Evolutionary conservation across 2,113 vertebrate genomes (phyloP).

Genomic region (Calypte anna): DNA sequence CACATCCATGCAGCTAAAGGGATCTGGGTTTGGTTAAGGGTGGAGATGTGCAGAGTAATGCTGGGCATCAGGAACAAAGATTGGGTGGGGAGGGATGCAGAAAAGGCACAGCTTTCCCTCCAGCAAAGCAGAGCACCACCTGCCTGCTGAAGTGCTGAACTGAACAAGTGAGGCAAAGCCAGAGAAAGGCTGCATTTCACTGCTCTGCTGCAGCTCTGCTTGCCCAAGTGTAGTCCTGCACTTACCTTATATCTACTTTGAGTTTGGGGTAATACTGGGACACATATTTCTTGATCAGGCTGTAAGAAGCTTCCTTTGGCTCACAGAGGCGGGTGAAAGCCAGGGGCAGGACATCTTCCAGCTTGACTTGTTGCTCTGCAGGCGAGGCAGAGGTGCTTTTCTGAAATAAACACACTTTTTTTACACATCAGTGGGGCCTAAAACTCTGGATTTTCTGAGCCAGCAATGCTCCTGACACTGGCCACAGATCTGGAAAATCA

Average conservation of each 20-base stretch:
- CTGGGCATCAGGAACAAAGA: background rate
- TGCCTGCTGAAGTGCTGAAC: background rate
- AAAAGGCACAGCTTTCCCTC: background rate
- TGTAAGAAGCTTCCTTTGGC: slow-evolving; percentile 97
- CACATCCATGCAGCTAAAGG: background rate
- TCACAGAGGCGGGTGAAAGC: slow-evolving; percentile 97
- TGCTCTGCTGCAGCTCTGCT: background rate
- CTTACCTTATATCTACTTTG: slow-evolving; percentile 90
- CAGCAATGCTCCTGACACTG: background rate
- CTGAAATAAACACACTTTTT: slow-evolving; percentile 69
- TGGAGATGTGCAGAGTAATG: accelerated
- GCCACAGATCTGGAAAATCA: background rate
- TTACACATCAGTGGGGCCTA: background rate
- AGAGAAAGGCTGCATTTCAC: background rate
- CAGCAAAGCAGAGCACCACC: background rate
- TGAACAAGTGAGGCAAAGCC: background rate
- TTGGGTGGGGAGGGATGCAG: background rate
- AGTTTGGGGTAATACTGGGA: slow-evolving; percentile 95
- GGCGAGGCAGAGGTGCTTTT: slow-evolving; percentile 66
- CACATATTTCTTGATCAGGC: slow-evolving; percentile 95
- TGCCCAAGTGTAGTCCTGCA: background rate
- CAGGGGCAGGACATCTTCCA: slow-evolving; percentile 92
- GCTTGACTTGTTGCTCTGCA: slow-evolving; percentile 83
- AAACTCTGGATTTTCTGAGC: background rate
- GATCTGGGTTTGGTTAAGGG: background rate